These are phyloP conservation scores for Aleiodes alternator DNA, from an alignment of 2,888 invertebrate species.

Conservation along the genomic window DNA sequence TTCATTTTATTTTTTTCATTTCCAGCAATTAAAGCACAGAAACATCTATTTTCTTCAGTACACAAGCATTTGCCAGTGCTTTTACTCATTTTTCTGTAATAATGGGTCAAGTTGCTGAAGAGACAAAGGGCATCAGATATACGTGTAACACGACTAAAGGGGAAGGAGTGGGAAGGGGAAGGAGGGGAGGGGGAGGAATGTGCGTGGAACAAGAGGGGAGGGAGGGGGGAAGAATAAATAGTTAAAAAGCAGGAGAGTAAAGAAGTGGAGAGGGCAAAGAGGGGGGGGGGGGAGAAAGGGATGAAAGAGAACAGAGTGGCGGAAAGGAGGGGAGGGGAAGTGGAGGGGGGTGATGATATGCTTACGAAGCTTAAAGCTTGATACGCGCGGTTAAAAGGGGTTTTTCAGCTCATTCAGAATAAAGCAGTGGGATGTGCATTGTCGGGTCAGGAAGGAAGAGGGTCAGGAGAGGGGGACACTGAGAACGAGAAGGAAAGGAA, in stretches of 20 bases:
- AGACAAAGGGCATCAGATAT: not conserved
- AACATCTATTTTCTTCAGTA: no score
- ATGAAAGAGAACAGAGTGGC: conserved; percentile 24
- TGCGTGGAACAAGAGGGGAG: conserved; percentile 29
- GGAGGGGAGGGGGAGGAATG: conserved; percentile 32
- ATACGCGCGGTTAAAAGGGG: conserved; percentile 48
- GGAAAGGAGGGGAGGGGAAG: conserved; percentile 44
- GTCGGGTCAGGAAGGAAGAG: conserved; percentile 44
- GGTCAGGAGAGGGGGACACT: conserved; percentile 27
- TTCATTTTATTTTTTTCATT: no score
- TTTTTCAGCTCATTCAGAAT: conserved; percentile 29
- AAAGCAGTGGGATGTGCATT: conserved; percentile 3
- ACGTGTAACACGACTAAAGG: not conserved
- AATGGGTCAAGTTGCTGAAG: no score
- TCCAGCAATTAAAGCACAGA: no score
- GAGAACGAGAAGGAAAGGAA: not conserved
- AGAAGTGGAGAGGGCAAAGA: not conserved
- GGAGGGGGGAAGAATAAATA: conserved; percentile 39
- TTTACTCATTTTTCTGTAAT: no score
- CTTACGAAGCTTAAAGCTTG: conserved; percentile 66
- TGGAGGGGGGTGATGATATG: conserved; percentile 59
- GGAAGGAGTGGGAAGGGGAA: not conserved
- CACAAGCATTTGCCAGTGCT: no score
- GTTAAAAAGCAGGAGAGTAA: conserved; percentile 6
- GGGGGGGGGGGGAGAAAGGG: conserved; percentile 15